Evolutionary conservation across 35 echinoderm and acorn worm species (phyloP), one percentile per base, ranked within the genome.

Genomic region (Nesometra sesokonis): DNA sequence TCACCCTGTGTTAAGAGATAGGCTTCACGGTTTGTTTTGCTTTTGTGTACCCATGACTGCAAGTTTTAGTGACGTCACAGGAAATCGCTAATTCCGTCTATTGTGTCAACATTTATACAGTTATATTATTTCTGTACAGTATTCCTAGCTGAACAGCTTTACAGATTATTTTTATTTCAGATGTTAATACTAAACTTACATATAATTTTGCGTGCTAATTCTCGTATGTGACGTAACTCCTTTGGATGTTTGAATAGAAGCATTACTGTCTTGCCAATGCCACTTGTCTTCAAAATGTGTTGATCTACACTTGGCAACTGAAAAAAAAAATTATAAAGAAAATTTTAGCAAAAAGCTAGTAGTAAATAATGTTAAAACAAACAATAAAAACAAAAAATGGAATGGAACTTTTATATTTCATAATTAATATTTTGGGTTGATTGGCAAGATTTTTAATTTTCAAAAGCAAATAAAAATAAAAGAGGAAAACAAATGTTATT

Each of bases 191-290:
- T n/a, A 76, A 86, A 90, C 96, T 99, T 77, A 99, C 96, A 92
- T 79, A 99, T 94, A 30, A 99, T 89, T 88, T 90, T 99, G 29
- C 96, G 93, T 31, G 96, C 96, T 35, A 92, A 36, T 35, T 99
- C 96, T 83, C 93, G 57, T n/a, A 86, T 84, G 13, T 77, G 27
- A 33, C 96, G 46, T 0, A 94, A 33, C 83, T 99, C 96, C 36
- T 94, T 99, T 5, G 96, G 96, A 57, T 99, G 96, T 83, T 87
- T 92, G 77, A 90, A 99, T 0, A 99, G 85, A 46, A 85, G 87
- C 96, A 99, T 99, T 0, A 99, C 90, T 34, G 96, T 93, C 79
- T 93, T 99, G 17, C 96, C 96, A 17, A 99, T 92, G 17, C 90
- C 96, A 79, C 96, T 99, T 13, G 87, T 99, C 79, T 94, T 99